Evolutionary conservation across 2,888 invertebrate species (phyloP), one percentile per base, ranked within the genome.

Genomic region (Aleiodes alternator): DNA sequence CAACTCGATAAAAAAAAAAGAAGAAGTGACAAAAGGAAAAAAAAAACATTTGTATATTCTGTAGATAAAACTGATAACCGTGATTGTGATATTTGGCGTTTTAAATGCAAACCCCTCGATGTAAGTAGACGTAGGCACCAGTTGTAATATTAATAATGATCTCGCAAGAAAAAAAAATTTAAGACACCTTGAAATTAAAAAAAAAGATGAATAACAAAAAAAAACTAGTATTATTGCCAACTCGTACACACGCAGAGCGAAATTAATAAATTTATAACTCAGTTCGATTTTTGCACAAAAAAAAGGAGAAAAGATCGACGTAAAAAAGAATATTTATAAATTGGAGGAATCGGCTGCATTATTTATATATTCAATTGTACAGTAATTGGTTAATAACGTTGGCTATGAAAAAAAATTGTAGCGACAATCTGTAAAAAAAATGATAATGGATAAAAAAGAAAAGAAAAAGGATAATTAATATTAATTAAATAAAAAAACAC

Each of bases 41-140:
- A 71, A 50, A 59, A 48, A 73, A 72, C 61, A 79, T 81, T 84
- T 87, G 87, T 88, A 88, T 83, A 88, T 87, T 84, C 81, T 88
- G 88, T 88, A 88, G 87, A 88, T 88, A 87, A 53, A 66, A 76
- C 23, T 79, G 84, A 84, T 86, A 84, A 85, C 85, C 86, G 84
- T 87, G 85, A 87, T 87, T 87, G 88, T 87, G 88, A 88, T 88
- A 88, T 84, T 82, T 85, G 86, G 85, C 85, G 85, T 87, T 85
- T 85, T 82, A 84, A 86, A 85, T 87, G 85, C 86, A 84, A 84
- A 82, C 81, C 14, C 68, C 57, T 84, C 83, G 83, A 81, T 83
- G 79, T 83, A 83, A 82, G 79, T 82, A 82, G 78, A 81, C 76
- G 77, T 79, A 81, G 80, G 69, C 72, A 79, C 75, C 75, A 80